Conservation (phyloP, 1,140 invertebrate species). For the Bursaphelenchus mucronatus region DNA sequence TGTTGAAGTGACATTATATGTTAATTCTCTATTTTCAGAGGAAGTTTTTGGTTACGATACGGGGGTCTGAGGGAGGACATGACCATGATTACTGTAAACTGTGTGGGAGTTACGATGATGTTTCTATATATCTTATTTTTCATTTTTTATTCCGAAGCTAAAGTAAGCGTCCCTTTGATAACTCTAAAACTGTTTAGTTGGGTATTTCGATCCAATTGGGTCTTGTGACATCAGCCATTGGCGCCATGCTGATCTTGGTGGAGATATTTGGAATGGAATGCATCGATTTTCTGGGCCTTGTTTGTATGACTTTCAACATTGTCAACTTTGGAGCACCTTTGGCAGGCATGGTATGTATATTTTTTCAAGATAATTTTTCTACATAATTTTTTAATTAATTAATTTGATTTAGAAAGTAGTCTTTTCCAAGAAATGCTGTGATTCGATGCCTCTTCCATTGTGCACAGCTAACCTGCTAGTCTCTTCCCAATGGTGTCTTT, state of each 20-base stretch:
- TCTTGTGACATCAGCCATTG: conserved; percentile 26
- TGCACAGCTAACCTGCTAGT: conserved; percentile 57
- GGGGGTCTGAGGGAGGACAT: conserved; percentile 52
- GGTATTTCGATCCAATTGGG: conserved; percentile 14
- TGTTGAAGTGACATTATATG: background rate
- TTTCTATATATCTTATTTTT: conserved; percentile 51
- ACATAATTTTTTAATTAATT: conserved; percentile 21
- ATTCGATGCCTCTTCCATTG: conserved; percentile 54
- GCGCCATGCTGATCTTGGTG: conserved; percentile 43
- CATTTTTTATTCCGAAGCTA: conserved; percentile 40
- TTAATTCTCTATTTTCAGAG: conserved; percentile 28
- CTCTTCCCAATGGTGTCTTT: conserved; percentile 59
- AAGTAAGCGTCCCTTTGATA: background rate
- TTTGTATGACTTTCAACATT: conserved; percentile 60
- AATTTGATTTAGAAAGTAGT: conserved; percentile 31
- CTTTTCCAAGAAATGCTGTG: conserved; percentile 42
- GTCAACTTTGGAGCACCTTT: conserved; percentile 58
- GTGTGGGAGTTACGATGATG: conserved; percentile 50
- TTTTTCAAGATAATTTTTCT: conserved; percentile 15
- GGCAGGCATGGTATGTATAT: conserved; percentile 50
- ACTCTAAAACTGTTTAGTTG: background rate
- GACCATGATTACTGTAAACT: conserved; percentile 56
- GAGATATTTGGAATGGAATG: conserved; percentile 38
- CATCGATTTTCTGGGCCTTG: conserved; percentile 40
- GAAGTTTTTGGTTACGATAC: conserved; percentile 54